Evolutionary conservation across 2,113 vertebrate genomes (phyloP), one percentile per base, ranked within the genome.

Genomic region (Fukomys damarensis): DNA sequence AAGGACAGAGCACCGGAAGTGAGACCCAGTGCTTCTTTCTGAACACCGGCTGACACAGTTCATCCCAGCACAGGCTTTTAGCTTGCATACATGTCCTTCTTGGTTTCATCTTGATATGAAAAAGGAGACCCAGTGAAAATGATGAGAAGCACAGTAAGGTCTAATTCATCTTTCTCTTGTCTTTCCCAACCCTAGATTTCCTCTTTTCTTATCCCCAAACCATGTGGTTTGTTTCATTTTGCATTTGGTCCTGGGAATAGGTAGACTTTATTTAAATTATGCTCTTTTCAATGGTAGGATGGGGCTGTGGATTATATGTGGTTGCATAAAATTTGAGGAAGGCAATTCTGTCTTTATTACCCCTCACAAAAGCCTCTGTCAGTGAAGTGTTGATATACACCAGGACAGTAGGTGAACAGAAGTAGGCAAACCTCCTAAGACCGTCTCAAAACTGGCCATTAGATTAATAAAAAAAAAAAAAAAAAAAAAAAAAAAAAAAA

Each of bases 11-110:
- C 49, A 79, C 7, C 3, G 54, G 61, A 65, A 35, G 61, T 7
- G 56, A 16, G 26, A 20, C 0, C 5, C 85, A 19, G 32, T 20
- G 35, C 35, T 89, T 83, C 20, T 84, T 89, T 83, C 20, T 84
- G 26, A 95, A 32, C 5, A 22, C 4, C 0, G 13, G 41, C 14
- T 72, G 2, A 0, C 28, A 43, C 4, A 59, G 41, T 68, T 58
- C 12, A 54, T 43, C 5, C 41, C 41, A n/a, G 38, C 88, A 58
- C 1, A 86, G 65, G 9, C 19, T 58, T 10, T 4, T 16, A 58
- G 14, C 2, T 80, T 79, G 5, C 30, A 82, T 16, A 3, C 8
- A 2, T 24, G 1, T 7, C 3, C 68, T 52, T 24, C 3, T 46
- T 56, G 13, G 3, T n/a, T 93, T 74, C 24, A 76, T 20, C 2